Percentiles rank a stretch among this genome's conserved stretches.
These are phyloP conservation scores for Poecile atricapillus DNA, from an alignment of 2,113 vertebrate genomes.

Conservation along the genomic window DNA sequence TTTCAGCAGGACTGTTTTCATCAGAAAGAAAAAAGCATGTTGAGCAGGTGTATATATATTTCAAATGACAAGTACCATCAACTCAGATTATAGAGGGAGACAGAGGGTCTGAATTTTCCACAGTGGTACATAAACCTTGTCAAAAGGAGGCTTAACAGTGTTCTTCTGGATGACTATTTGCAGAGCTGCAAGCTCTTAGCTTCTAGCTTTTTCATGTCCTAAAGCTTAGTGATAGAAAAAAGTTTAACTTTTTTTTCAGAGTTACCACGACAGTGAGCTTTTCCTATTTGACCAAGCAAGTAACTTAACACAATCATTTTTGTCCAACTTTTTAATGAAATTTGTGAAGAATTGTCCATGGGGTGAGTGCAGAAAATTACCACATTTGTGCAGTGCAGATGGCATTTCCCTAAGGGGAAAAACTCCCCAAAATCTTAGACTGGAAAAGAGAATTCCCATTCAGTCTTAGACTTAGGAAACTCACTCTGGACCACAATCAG, in stretches of 20 bases:
- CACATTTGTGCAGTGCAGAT: fast-evolving
- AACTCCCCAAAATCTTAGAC: neutral
- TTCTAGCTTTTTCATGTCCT: neutral
- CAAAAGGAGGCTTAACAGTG: neutral
- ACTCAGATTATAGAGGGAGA: neutral
- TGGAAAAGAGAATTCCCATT: neutral
- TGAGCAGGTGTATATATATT: neutral
- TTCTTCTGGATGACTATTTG: neutral
- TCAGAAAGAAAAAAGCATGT: neutral
- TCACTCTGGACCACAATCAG: neutral
- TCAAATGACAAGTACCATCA: conserved; percentile 1
- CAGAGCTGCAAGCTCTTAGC: neutral
- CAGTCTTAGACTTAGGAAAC: neutral
- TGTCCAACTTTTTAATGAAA: neutral
- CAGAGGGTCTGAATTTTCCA: neutral
- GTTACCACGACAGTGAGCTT: neutral
- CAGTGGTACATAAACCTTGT: neutral
- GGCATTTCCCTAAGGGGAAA: neutral
- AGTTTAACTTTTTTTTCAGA: neutral
- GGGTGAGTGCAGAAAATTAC: neutral
- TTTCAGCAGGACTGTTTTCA: neutral
- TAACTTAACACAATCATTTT: neutral
- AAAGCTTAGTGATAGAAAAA: neutral
- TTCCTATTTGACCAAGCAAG: neutral
- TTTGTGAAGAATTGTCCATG: neutral